Conservation (phyloP, 2,797 vertebrate species). For the Enteromius fasciolatus region DNA sequence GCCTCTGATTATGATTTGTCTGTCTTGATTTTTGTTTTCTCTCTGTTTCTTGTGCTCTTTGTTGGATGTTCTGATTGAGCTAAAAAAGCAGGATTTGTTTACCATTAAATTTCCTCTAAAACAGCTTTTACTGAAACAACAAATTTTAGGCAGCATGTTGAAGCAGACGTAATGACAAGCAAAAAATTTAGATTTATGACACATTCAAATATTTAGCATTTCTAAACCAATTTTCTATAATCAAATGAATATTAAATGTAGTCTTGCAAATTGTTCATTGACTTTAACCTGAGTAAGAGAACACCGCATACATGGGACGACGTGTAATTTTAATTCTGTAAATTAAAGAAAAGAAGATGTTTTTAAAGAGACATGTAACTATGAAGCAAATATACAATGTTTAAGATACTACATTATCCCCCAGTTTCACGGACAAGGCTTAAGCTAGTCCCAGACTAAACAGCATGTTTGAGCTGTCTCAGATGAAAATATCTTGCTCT, state of each 20-base stretch:
- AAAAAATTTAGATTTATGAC: background rate
- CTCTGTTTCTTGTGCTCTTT: constrained; percentile 71
- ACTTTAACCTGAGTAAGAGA: background rate
- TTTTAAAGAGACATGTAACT: background rate
- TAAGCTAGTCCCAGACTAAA: too few relatives aligned
- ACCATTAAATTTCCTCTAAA: constrained; percentile 70
- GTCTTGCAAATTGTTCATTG: background rate
- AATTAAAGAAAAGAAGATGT: background rate
- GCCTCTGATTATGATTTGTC: constrained; percentile 77
- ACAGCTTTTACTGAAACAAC: background rate
- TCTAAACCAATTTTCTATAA: background rate
- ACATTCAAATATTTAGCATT: background rate
- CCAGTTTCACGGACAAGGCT: too few relatives aligned
- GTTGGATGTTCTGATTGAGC: constrained; percentile 76
- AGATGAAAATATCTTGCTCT: too few relatives aligned
- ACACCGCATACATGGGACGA: background rate
- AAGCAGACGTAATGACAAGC: background rate
- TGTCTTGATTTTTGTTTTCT: constrained; percentile 76
- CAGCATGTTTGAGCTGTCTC: too few relatives aligned
- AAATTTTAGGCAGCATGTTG: background rate
- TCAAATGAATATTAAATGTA: background rate
- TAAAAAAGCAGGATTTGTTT: constrained; percentile 74
- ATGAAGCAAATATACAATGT: background rate
- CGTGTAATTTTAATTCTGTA: background rate
- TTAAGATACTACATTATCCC: background rate